These are phyloP conservation scores for Tachysurus vachellii DNA, from an alignment of 2,113 vertebrate genomes.

Conservation along the genomic window DNA sequence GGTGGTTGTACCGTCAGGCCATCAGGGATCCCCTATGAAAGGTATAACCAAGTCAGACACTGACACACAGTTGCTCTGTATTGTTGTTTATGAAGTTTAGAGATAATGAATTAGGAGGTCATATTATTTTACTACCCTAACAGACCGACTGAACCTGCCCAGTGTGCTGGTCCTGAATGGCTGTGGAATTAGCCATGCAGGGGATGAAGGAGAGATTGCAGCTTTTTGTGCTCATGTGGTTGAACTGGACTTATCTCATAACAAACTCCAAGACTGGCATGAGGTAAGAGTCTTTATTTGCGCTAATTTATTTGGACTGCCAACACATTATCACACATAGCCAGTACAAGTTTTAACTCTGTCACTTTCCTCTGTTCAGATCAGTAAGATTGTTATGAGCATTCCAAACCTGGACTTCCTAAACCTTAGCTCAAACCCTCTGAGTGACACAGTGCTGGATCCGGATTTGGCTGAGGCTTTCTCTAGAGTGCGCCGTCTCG, in stretches of 20 bases:
- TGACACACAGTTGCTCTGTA: not conserved
- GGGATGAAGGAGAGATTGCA: slow-evolving; percentile 89
- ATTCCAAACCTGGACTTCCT: slow-evolving; percentile 97
- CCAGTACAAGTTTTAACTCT: not conserved
- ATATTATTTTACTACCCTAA: not conserved
- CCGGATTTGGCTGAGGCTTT: slow-evolving; percentile 83
- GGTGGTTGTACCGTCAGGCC: slow-evolving; percentile 80
- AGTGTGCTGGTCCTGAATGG: slow-evolving; percentile 89
- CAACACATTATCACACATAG: not conserved
- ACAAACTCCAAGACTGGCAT: slow-evolving; percentile 93
- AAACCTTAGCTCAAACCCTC: slow-evolving; percentile 96
- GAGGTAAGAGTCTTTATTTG: slow-evolving; percentile 74
- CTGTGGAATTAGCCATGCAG: slow-evolving; percentile 91
- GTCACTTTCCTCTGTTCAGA: slow-evolving; percentile 68
- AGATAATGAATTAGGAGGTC: not conserved
- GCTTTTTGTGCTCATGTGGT: slow-evolving; percentile 95
- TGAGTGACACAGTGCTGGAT: slow-evolving; percentile 83
- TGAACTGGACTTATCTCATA: slow-evolving; percentile 94
- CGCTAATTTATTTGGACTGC: not conserved
- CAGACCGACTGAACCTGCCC: slow-evolving; percentile 95
- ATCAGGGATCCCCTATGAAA: slow-evolving; percentile 96
- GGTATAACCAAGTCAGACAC: slow-evolving; percentile 67
- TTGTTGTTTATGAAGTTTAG: not conserved
- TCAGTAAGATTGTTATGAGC: slow-evolving; percentile 96
- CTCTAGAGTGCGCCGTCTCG: slow-evolving; percentile 86